phyloP scores from a whole-genome alignment of 2,113 vertebrate species.

The Stegostoma tigrinum region DNA sequence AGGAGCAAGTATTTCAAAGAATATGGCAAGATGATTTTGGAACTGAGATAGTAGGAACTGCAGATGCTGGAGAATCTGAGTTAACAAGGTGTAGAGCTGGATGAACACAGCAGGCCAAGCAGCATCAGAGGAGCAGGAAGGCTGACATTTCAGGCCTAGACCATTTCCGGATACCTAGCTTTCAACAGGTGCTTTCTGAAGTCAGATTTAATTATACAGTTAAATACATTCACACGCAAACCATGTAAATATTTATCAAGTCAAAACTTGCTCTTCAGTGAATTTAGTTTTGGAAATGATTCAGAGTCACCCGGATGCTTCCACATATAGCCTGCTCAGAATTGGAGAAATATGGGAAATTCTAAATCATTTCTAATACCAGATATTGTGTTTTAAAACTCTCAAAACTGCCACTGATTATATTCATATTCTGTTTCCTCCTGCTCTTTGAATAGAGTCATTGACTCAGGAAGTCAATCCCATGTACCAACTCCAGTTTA shows the following conservation, averaged over 20 bases:
- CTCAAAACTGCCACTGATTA: not conserved
- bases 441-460: not conserved
- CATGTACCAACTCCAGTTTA: not conserved
- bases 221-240: not conserved
- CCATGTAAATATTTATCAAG: not conserved
- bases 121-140: no score
- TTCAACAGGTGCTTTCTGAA: not conserved
- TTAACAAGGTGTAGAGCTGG: no score
- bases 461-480: not conserved
- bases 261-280: not conserved
- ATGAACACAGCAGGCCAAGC: no score
- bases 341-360: not conserved
- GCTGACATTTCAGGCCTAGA: no score
- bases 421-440: not conserved
- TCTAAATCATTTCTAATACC: not conserved
- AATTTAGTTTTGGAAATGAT: not conserved
- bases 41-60: no score
- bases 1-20: not conserved
- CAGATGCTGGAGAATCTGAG: no score
- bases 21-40: not conserved
- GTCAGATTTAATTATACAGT: not conserved
- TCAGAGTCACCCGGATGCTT: not conserved
- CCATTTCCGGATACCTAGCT: not conserved
- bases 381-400: not conserved
- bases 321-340: not conserved